Evolutionary conservation across 2,888 invertebrate genomes (phyloP).

Genomic region (Chromoteleia sp.): DNA sequence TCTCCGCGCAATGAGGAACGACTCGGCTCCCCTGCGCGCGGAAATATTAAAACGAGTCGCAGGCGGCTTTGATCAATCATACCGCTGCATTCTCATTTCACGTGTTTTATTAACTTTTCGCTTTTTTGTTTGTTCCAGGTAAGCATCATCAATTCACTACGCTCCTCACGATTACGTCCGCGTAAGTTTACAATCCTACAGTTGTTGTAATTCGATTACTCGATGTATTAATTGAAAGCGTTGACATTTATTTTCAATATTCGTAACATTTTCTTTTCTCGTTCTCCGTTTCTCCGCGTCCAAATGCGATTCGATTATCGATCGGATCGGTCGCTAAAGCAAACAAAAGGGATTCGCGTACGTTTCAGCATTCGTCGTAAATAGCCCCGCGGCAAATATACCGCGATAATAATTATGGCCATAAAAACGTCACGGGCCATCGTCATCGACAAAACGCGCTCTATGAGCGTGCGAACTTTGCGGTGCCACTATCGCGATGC

Average conservation of each 20-base stretch:
- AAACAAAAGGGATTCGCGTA: slow-evolving; percentile 31
- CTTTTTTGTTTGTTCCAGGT: slow-evolving; percentile 77
- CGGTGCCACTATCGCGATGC: slow-evolving; percentile 66
- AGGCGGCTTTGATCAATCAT: slow-evolving; percentile 66
- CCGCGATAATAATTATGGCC: slow-evolving; percentile 55
- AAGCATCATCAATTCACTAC: slow-evolving; percentile 70
- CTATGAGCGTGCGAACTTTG: slow-evolving; percentile 61
- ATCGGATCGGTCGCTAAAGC: slow-evolving; percentile 8
- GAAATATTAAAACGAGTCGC: slow-evolving; percentile 68
- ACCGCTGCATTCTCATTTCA: slow-evolving; percentile 38
- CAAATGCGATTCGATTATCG: slow-evolving; percentile 23
- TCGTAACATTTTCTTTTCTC: background rate
- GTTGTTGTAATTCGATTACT: background rate
- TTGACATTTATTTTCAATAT: slow-evolving; percentile 16
- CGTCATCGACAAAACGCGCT: slow-evolving; percentile 53
- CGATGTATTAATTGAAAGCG: slow-evolving; percentile 17
- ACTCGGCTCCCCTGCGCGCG: slow-evolving; percentile 60
- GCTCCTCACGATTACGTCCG: slow-evolving; percentile 1
- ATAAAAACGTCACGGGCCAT: slow-evolving; percentile 64
- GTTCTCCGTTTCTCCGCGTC: background rate
- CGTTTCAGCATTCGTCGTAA: slow-evolving; percentile 35
- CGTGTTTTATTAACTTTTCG: slow-evolving; percentile 57
- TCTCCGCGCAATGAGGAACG: slow-evolving; percentile 75
- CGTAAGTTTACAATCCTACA: slow-evolving; percentile 15
- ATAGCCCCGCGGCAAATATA: slow-evolving; percentile 43